A percentile compares a stretch with the other conserved stretches of the same genome.
Conservation (phyloP, 2,888 invertebrate species). For the Erynnis tages region DNA sequence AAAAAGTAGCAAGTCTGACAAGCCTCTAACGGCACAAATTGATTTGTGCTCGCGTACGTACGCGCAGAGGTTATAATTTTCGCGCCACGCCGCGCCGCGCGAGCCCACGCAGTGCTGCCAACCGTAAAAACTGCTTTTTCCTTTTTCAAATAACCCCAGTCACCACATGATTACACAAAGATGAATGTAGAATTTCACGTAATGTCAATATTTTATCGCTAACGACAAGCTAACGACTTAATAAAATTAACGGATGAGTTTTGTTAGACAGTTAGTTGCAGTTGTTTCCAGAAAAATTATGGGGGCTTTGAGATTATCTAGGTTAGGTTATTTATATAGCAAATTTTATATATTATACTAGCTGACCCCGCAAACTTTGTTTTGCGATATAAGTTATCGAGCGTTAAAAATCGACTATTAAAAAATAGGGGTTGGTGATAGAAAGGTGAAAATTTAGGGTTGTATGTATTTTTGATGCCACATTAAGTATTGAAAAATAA, state of each 20-base stretch:
- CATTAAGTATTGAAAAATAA: too few species aligned
- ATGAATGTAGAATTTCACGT: conserved; percentile 23
- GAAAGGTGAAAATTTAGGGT: too few species aligned
- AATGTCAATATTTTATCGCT: conserved; percentile 15
- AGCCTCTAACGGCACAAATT: conserved; percentile 59
- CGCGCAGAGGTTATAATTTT: conserved; percentile 73
- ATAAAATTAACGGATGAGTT: conserved; percentile 15
- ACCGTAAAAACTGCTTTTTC: conserved; percentile 36
- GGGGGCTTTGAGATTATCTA: too few species aligned
- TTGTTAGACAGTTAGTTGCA: background rate
- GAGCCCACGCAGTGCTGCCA: conserved; percentile 57
- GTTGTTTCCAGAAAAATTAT: too few species aligned
- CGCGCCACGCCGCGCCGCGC: conserved; percentile 63
- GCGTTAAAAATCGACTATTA: too few species aligned
- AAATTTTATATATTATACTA: too few species aligned
- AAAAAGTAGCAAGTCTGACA: conserved; percentile 26
- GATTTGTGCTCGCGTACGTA: conserved; percentile 59
- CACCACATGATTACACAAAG: conserved; percentile 21
- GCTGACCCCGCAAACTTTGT: too few species aligned
- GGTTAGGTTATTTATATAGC: too few species aligned
- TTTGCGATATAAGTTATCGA: too few species aligned
- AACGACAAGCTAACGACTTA: conserved; percentile 5
- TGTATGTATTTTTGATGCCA: too few species aligned
- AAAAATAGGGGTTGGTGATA: too few species aligned
- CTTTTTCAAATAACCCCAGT: conserved; percentile 13